Conservation (phyloP, 2,113 vertebrate species). For the Notothenia coriiceps region DNA sequence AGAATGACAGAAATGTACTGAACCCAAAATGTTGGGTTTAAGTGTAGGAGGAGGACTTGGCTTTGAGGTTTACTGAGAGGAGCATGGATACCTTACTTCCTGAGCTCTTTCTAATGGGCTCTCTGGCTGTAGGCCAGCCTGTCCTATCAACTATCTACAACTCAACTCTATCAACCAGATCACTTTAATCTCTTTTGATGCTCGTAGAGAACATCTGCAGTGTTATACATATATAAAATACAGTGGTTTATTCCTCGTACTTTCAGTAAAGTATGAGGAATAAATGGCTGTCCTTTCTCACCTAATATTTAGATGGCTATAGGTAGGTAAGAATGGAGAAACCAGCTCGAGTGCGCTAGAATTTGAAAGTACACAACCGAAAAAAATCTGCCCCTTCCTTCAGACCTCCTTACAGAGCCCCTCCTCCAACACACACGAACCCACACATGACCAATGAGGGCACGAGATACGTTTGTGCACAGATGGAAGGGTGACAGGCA, state of each 20-base stretch:
- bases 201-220: conserved; percentile 15
- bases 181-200: conserved; percentile 28
- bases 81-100: conserved; percentile 31
- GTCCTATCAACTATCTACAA: conserved; percentile 36
- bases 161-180: conserved; percentile 32
- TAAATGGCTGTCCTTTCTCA: background rate
- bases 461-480: no score
- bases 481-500: no score
- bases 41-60: conserved; percentile 34
- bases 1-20: background rate
- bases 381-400: no score
- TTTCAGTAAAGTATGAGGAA: background rate
- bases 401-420: no score
- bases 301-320: background rate
- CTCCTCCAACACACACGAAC: no score
- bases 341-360: no score
- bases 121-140: conserved; percentile 42
- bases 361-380: no score
- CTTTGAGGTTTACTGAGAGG: conserved; percentile 38
- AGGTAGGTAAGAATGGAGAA: no score
- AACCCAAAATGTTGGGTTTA: background rate
- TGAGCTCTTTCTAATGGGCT: conserved; percentile 54
- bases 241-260: background rate
- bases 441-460: no score
- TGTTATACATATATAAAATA: conserved; percentile 10